Percentiles rank a stretch among this genome's conserved stretches.
Evolutionary conservation across 2,888 invertebrate genomes (phyloP).

Genomic region (Crossocerus cetratus): DNA sequence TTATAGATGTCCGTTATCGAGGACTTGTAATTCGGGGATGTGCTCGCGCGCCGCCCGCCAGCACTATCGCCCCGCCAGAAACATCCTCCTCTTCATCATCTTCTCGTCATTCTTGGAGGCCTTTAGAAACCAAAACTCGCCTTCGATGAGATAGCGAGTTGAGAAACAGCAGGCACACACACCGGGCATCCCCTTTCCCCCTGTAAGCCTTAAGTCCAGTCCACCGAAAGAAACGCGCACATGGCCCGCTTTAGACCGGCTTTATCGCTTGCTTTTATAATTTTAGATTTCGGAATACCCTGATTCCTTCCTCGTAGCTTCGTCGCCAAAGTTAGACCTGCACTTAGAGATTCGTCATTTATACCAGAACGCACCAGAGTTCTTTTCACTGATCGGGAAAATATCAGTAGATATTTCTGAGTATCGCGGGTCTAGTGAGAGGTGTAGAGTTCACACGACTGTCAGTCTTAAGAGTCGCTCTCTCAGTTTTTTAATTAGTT

Average conservation of each 20-base stretch:
- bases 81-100: constrained; percentile 39
- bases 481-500: constrained; percentile 23
- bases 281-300: constrained; percentile 70
- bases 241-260: constrained; percentile 66
- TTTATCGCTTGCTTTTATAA: constrained; percentile 65
- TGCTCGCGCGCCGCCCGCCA: constrained; percentile 10
- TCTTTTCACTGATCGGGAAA: too few species aligned
- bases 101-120: constrained; percentile 55
- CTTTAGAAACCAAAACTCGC: constrained; percentile 53
- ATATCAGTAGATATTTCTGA: too few species aligned
- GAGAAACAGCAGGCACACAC: constrained; percentile 74
- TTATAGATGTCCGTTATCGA: constrained; percentile 29
- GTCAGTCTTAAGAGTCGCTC: constrained; percentile 9
- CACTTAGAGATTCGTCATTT: too few species aligned
- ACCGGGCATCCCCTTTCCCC: constrained; percentile 60
- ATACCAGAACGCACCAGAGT: too few species aligned
- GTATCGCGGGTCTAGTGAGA: too few species aligned
- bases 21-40: constrained; percentile 31
- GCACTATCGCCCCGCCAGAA: constrained; percentile 48
- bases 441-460: constrained; percentile 26
- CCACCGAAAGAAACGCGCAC: constrained; percentile 62
- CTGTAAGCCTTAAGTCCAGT: constrained; percentile 56
- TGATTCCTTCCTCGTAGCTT: constrained; percentile 53
- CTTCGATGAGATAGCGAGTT: constrained; percentile 67
- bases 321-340: not conserved